phyloP scores from a whole-genome alignment of 2,113 vertebrate genomes.

The Apus apus region DNA sequence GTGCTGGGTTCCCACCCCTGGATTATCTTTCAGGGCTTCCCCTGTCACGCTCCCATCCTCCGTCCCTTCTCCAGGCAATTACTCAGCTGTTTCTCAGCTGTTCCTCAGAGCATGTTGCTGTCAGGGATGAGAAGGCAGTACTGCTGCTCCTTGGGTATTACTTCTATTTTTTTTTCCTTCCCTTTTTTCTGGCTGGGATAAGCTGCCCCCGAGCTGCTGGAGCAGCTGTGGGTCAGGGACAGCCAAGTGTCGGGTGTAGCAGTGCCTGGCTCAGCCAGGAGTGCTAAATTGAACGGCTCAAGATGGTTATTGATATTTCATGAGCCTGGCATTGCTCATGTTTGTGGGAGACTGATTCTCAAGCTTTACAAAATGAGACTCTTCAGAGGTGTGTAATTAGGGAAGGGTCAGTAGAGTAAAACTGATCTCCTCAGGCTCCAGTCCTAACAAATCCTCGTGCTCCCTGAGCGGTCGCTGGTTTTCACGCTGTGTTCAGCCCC shows the following conservation, averaged over 20 bases:
- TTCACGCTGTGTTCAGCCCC: rapidly evolving
- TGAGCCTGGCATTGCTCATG: not conserved
- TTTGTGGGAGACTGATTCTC: rapidly evolving
- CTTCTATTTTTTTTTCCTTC: not conserved
- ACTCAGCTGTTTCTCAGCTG: constrained; percentile 70
- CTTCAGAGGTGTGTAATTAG: not conserved
- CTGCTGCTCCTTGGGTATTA: not conserved
- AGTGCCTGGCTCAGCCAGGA: rapidly evolving
- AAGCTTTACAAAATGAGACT: not conserved
- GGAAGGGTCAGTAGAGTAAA: not conserved
- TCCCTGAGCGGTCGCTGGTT: not conserved
- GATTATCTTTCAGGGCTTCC: constrained; percentile 28
- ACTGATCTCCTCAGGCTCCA: not conserved
- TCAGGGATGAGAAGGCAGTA: not conserved
- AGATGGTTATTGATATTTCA: not conserved
- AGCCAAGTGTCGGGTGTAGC: not conserved
- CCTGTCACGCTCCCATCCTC: not conserved
- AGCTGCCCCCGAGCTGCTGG: not conserved
- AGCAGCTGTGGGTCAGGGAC: constrained; percentile 19
- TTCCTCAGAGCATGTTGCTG: not conserved
- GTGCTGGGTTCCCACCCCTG: not conserved
- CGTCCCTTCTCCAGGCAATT: not conserved
- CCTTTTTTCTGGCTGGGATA: not conserved
- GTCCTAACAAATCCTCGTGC: not conserved
- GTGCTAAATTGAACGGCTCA: not conserved